Evolutionary conservation across 2,888 invertebrate genomes (phyloP).

Genomic region (Pediacus dermestoides): DNA sequence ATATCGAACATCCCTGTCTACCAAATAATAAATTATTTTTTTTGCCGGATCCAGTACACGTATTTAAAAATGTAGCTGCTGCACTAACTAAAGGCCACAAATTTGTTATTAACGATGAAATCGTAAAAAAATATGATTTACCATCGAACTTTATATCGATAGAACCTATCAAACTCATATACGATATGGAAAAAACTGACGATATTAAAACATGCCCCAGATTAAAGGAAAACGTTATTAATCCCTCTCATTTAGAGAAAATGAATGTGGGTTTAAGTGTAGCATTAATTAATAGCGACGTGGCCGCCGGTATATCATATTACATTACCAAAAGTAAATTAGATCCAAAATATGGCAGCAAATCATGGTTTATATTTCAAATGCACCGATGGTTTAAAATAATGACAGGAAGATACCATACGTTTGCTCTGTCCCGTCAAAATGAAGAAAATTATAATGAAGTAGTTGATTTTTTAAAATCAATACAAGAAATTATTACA

Average conservation of each 20-base stretch:
- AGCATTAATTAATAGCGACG: conserved; percentile 12
- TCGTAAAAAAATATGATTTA: conserved; percentile 12
- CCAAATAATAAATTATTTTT: conserved; percentile 14
- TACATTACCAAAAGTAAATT: conserved; percentile 9
- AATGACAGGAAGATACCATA: conserved; percentile 7
- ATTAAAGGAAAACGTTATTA: conserved; percentile 12
- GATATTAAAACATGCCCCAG: conserved; percentile 14
- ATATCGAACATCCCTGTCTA: conserved; percentile 3
- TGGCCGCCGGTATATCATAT: conserved; percentile 12
- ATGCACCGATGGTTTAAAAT: conserved; percentile 15
- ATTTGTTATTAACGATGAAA: conserved; percentile 6
- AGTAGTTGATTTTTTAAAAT: conserved; percentile 1
- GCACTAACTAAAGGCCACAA: conserved; percentile 9
- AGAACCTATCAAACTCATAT: conserved; percentile 8
- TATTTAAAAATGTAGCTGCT: conserved; percentile 17
- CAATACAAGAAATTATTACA: conserved; percentile 3
- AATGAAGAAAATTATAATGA: conserved; percentile 5
- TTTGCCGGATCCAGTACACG: conserved; percentile 15
- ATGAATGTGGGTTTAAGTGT: conserved; percentile 14
- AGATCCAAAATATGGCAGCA: conserved; percentile 6
- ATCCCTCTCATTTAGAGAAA: conserved; percentile 16
- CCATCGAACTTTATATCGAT: conserved; percentile 8
- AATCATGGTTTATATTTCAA: conserved; percentile 10
- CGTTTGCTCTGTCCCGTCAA: not conserved
- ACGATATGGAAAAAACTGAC: conserved; percentile 10